phyloP scores from a whole-genome alignment of 2,113 vertebrate genomes.

The Grantiella picta region DNA sequence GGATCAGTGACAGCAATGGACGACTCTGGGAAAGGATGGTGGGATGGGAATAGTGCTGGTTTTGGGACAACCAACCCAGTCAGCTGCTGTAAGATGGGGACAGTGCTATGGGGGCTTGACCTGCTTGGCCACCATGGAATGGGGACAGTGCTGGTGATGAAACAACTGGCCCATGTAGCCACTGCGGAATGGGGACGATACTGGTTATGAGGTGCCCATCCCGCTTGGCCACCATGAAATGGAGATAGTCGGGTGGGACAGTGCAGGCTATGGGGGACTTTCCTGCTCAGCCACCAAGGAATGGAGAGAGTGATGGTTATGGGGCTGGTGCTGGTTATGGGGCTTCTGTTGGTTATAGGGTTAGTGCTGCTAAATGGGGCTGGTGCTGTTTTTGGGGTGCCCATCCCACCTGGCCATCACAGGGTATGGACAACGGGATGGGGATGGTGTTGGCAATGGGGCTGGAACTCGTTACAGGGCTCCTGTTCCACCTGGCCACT shows the following conservation, averaged over 20 bases:
- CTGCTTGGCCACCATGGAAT: background rate
- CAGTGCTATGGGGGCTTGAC: rapidly evolving
- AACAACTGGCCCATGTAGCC: background rate
- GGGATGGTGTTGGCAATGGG: background rate
- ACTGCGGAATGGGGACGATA: background rate
- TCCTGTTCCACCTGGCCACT: background rate
- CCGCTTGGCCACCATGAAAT: background rate
- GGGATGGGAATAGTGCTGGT: too few species aligned
- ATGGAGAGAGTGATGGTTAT: background rate
- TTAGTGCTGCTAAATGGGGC: background rate
- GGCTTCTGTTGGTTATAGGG: background rate
- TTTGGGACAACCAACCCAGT: background rate
- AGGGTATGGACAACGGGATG: background rate
- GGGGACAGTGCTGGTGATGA: background rate
- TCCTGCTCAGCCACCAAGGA: background rate
- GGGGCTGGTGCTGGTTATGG: too few species aligned
- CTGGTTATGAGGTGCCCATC: background rate
- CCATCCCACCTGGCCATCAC: background rate
- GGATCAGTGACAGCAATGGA: background rate
- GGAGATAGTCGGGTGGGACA: too few species aligned
- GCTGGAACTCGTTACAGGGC: background rate
- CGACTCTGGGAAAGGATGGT: background rate
- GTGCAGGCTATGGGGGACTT: background rate
- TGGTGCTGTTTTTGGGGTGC: background rate
- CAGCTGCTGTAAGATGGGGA: background rate